Conservation (phyloP, 2,888 invertebrate genomes). For the Chloromyia formosa region DNA sequence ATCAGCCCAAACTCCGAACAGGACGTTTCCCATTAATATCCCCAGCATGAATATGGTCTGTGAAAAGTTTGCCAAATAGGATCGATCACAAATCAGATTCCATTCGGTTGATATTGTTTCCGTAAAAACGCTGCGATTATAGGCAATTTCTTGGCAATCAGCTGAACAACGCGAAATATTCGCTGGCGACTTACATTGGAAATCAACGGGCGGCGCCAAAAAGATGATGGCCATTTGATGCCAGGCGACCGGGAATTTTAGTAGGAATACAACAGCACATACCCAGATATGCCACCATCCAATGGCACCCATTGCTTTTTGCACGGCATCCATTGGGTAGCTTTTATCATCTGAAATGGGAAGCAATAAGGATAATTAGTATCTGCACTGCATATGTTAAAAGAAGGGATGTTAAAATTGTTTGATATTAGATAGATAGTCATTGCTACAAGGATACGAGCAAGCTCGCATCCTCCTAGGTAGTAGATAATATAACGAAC, state of each 20-base stretch:
- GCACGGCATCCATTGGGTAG: constrained; percentile 69
- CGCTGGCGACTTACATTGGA: constrained; percentile 64
- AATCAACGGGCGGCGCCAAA: constrained; percentile 72
- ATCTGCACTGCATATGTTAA: too few species aligned
- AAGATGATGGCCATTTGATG: constrained; percentile 82
- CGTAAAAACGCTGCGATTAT: constrained; percentile 71
- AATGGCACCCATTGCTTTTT: constrained; percentile 75
- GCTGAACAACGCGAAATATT: constrained; percentile 60
- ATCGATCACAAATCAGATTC: constrained; percentile 75
- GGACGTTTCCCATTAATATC: constrained; percentile 75
- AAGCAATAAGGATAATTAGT: too few species aligned
- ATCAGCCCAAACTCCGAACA: constrained; percentile 78
- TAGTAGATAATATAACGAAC: too few species aligned
- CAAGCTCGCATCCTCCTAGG: too few species aligned
- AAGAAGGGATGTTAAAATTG: too few species aligned
- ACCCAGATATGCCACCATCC: constrained; percentile 80
- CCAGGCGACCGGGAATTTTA: constrained; percentile 84
- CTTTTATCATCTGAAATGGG: constrained; percentile 48
- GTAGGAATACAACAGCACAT: constrained; percentile 73
- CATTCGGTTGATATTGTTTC: constrained; percentile 78
- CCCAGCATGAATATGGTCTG: constrained; percentile 81
- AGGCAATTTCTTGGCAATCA: constrained; percentile 69
- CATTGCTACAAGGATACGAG: too few species aligned
- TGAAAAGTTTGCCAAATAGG: constrained; percentile 74
- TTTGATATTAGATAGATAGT: too few species aligned